Conservation (phyloP, 1,140 invertebrate species). For the Papilio polytes region DNA sequence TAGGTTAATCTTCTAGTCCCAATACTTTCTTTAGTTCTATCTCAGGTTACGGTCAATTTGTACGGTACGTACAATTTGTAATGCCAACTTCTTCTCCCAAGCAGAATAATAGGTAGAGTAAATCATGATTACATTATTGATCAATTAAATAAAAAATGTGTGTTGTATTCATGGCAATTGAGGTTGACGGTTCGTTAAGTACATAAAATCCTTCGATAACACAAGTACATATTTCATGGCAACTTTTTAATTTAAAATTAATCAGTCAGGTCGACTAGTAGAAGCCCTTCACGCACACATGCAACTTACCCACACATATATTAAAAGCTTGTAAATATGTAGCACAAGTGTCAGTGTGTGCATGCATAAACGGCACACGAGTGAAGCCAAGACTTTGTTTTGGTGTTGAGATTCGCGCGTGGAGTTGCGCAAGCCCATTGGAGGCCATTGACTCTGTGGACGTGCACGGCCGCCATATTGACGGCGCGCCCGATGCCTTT, state of each 20-base stretch:
- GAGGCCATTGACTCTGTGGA: constrained; percentile 80
- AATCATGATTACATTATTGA: background rate
- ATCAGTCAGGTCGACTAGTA: constrained; percentile 66
- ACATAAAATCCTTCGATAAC: constrained; percentile 64
- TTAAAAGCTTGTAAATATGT: constrained; percentile 56
- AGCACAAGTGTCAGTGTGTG: constrained; percentile 44
- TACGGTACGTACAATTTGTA: too few species aligned
- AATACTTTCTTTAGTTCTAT: too few species aligned
- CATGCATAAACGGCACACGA: constrained; percentile 51
- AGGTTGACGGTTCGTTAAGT: constrained; percentile 11
- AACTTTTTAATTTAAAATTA: constrained; percentile 72
- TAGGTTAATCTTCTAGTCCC: too few species aligned
- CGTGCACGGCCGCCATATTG: constrained; percentile 73
- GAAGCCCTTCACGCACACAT: constrained; percentile 73
- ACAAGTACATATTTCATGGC: constrained; percentile 62
- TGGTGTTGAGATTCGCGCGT: constrained; percentile 82
- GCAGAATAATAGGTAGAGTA: background rate
- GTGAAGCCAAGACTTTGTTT: constrained; percentile 71
- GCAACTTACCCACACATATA: constrained; percentile 47
- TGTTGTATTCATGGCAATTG: background rate
- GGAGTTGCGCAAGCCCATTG: constrained; percentile 80
- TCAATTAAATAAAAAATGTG: constrained; percentile 2
- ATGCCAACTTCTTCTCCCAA: too few species aligned
- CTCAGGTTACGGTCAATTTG: too few species aligned
- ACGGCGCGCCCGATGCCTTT: constrained; percentile 53